Conservation (phyloP, 2,888 invertebrate species). For the Troides helena region DNA sequence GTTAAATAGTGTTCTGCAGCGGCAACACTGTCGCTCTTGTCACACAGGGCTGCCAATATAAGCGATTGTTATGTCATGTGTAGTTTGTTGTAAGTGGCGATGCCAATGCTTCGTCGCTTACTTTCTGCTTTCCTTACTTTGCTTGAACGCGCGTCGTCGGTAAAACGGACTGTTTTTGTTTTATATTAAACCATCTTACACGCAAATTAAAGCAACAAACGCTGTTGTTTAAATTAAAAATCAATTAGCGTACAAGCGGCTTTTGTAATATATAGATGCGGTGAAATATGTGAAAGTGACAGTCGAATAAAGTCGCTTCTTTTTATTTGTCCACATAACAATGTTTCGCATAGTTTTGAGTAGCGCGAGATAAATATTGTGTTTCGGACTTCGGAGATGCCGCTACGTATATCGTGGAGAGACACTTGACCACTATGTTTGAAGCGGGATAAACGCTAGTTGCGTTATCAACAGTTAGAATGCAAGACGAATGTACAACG, state of each 20-base stretch:
- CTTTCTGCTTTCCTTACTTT: slow-evolving; percentile 70
- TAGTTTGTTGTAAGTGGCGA: slow-evolving; percentile 46
- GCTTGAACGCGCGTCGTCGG: slow-evolving; percentile 68
- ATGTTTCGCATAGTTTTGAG: slow-evolving; percentile 67
- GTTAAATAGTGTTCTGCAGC: slow-evolving; percentile 16
- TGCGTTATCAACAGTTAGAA: slow-evolving; percentile 64
- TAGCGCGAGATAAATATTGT: slow-evolving; percentile 60
- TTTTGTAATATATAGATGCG: slow-evolving; percentile 54
- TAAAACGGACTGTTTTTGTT: slow-evolving; percentile 61
- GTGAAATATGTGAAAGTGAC: slow-evolving; percentile 72
- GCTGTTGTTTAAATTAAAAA: slow-evolving; percentile 50
- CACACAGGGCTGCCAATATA: slow-evolving; percentile 51
- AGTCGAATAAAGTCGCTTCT: slow-evolving; percentile 58
- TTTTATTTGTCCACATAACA: slow-evolving; percentile 63
- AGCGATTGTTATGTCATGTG: slow-evolving; percentile 62
- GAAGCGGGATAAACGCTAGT: slow-evolving; percentile 62
- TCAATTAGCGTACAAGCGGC: slow-evolving; percentile 43
- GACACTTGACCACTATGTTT: slow-evolving; percentile 72
- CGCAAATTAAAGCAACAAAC: slow-evolving; percentile 54
- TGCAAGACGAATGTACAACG: slow-evolving; percentile 71
- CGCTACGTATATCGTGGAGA: slow-evolving; percentile 52
- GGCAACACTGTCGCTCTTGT: slow-evolving; percentile 45
- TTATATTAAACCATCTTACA: slow-evolving; percentile 46
- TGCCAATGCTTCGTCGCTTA: slow-evolving; percentile 54
- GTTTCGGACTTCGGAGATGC: slow-evolving; percentile 50